Evolutionary conservation across 2,888 invertebrate genomes (phyloP), one percentile per base, ranked within the genome.

Genomic region (Aspidapion aeneum): DNA sequence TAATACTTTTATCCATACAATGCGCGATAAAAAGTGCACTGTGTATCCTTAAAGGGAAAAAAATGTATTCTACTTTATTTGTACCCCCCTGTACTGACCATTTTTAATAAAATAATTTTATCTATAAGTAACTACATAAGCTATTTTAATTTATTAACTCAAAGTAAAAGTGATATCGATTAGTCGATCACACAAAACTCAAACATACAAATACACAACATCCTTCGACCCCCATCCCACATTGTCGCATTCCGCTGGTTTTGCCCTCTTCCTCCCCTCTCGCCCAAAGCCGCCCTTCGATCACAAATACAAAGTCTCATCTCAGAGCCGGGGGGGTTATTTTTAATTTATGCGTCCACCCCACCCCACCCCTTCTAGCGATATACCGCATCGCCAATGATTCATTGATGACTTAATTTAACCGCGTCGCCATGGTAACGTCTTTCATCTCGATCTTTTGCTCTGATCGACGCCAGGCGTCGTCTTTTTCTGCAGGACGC

Each of bases 331-430:
- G 64, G 62, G 68, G 72, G 72, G 74, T 76, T 75, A 74, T 77
- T 77, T 77, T 75, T 75, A 77, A 77, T 77, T 76, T 77, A 77
- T 76, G 75, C 75, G 63, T 65, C 66, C 65, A 63, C 58, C 68
- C 66, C 66, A 65, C 66, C 64, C 70, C 69, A 68, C 66, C 68
- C 66, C 70, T 67, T 61, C 63, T 68, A 69, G 70, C 67, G 69
- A 71, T 72, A 72, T 71, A 74, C 72, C 75, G 76, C 77, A 77
- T 77, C 76, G 75, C 74, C 78, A 78, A 79, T 78, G 78, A 79
- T 77, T 78, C 79, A 78, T 78, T 79, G 78, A 79, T 79, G 78
- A 78, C 78, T 79, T 79, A 79, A 79, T 79, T 79, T 79, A 76
- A 75, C 74, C 74, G 75, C 74, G 78, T 78, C 71, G 74, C 74